Evolutionary conservation across 2,888 invertebrate genomes (phyloP), one percentile per base, ranked within the genome.

Genomic region (Azorinus chamasolen): DNA sequence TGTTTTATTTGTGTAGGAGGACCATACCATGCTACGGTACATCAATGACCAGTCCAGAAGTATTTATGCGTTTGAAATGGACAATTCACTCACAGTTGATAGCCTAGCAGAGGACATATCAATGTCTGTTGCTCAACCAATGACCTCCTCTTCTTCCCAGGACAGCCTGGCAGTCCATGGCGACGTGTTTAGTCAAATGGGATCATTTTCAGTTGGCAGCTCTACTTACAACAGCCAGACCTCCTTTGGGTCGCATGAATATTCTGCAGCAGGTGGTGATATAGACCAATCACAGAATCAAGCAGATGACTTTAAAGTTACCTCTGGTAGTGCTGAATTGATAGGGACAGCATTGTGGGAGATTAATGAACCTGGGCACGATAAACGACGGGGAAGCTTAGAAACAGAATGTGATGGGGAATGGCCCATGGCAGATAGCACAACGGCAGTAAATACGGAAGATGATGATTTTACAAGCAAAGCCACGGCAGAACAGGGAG

Each of bases 21-120:
- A 95, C 84, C 94, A 94, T 84, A 93, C 93, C 50, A 91, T 94
- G 70, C 90, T 95, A 71, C 93, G 94, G 65, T 94, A 94, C 88
- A 93, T 95, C 53, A 94, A 95, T 78, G 94, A 94, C 82, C 92
- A 85, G 5, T 85, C 88, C 20, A 80, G 92, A 59, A 87, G 83
- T 46, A 82, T 93, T 20, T 93, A 93, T 79, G 93, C 92, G 41
- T 93, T 93, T 87, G 91, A 92, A 68, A 89, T 93, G 87, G 73
- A 83, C 59, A 69, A 72, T n/a, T 48, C 48, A 46, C 24, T 50
- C 37, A 10, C 43, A 16, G 25, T 48, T n/a, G 48, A 64, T 45
- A 2, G 55, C 1, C 27, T 18, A 10, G 59, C 22, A 12, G 41
- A 61, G 12, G 43, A 48, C n/a, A 32, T 43, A n/a, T 25, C 18